These are phyloP conservation scores for Hylyphantes graminicola DNA, from an alignment of 1,140 invertebrate species.

Conservation along the genomic window DNA sequence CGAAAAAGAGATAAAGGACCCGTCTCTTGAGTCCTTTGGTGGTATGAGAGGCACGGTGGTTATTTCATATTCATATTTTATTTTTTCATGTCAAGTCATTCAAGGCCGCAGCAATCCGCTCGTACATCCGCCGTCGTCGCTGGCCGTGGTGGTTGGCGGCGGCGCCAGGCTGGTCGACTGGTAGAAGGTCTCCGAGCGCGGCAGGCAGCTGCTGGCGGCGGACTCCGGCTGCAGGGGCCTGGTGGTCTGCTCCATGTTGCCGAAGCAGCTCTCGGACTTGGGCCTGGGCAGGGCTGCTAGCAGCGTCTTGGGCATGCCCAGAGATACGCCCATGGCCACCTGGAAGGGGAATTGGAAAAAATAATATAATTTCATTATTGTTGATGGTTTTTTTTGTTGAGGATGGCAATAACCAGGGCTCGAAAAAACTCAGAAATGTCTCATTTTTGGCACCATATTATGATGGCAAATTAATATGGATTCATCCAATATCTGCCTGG, in stretches of 20 bases:
- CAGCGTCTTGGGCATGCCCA: conserved; percentile 57
- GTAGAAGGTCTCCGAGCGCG: conserved; percentile 60
- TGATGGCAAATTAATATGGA: no score
- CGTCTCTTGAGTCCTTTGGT: conserved; percentile 16
- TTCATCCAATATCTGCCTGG: no score
- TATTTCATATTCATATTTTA: not conserved
- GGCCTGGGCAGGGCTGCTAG: conserved; percentile 56
- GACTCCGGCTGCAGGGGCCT: not conserved
- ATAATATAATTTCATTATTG: not conserved
- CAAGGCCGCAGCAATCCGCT: not conserved
- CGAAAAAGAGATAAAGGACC: conserved; percentile 1
- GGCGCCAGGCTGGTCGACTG: conserved; percentile 61
- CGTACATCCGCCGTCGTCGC: conserved; percentile 16
- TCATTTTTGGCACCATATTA: no score
- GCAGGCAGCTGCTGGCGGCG: conserved; percentile 13
- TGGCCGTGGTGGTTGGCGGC: conserved; percentile 62
- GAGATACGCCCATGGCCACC: conserved; percentile 43
- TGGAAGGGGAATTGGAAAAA: no score
- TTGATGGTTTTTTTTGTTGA: no score
- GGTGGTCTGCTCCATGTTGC: conserved; percentile 48
- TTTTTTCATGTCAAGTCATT: no score
- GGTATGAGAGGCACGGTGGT: conserved; percentile 56
- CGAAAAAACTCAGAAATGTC: no score
- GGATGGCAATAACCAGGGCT: no score
- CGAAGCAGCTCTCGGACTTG: conserved; percentile 62